A percentile compares a stretch with the other conserved stretches of the same genome.
phyloP scores from a whole-genome alignment of 2,888 invertebrate species.

The Apotomis turbidana region DNA sequence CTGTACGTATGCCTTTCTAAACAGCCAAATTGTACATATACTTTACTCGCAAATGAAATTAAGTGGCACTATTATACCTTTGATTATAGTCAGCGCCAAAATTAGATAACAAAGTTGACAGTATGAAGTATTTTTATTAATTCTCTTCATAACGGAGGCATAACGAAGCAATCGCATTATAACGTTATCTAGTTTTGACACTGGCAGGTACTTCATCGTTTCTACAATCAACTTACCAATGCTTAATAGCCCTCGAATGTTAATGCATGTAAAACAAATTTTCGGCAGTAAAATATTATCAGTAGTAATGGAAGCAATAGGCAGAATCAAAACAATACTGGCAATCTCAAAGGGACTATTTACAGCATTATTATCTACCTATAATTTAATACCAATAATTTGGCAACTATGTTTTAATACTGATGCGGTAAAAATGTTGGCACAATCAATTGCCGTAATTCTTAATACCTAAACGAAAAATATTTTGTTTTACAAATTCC shows the following conservation, averaged over 20 bases:
- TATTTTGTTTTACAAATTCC: constrained; percentile 71
- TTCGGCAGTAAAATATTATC: constrained; percentile 66
- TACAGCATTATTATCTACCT: constrained; percentile 74
- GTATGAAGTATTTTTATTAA: too few species aligned
- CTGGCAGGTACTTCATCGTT: constrained; percentile 25
- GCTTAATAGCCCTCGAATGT: constrained; percentile 72
- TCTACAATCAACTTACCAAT: constrained; percentile 70
- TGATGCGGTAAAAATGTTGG: constrained; percentile 84
- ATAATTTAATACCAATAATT: constrained; percentile 72
- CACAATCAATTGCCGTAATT: constrained; percentile 74
- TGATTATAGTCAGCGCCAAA: constrained; percentile 17
- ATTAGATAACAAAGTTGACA: background rate
- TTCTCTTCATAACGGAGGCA: too few species aligned
- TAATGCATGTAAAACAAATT: constrained; percentile 79
- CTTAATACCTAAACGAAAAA: constrained; percentile 72
- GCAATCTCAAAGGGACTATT: constrained; percentile 71
- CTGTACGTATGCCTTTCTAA: constrained; percentile 21
- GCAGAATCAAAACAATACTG: constrained; percentile 59
- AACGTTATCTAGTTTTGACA: background rate
- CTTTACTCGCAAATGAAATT: constrained; percentile 31
- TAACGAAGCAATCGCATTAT: too few species aligned
- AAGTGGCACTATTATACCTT: constrained; percentile 27
- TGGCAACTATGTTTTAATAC: constrained; percentile 82
- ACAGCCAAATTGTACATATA: constrained; percentile 23
- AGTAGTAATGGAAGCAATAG: constrained; percentile 56